Evolutionary conservation across 2,888 invertebrate genomes (phyloP), one percentile per base, ranked within the genome.

Genomic region (Melanotus villosus): DNA sequence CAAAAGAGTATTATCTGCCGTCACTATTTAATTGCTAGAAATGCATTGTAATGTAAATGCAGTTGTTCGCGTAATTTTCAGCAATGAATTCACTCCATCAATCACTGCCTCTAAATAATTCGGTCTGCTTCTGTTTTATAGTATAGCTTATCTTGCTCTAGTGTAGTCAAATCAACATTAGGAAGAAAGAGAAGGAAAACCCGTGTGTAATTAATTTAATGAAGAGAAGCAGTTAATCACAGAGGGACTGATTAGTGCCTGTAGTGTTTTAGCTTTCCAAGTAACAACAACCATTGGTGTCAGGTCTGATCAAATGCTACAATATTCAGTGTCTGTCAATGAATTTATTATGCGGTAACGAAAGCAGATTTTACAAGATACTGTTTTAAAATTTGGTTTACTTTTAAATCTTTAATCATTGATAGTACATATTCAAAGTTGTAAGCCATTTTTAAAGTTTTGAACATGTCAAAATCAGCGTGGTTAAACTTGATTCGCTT

Each of bases 1-100:
- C 56, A 38, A 56, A 56, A 34, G 56, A 38, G 36, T 38, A 56
- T 56, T 56, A 56, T 23, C 56, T 21, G 36, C 19, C n/a, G 56
- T 6, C 23, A 18, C 36, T 36, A 56, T 19, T 36, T 56, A 36
- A 56, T 56, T 56, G 56, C 56, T 47, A 1, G 47, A n/a, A 41
- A 36, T 26, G 63, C 43, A 75, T 75, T 75, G 68, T 72, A 43
- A 75, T 75, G 75, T 68, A 75, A 75, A 74, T 74, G 67, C 65
- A 64, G 36, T n/a, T n/a, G n/a, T 41, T 58, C 60, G 56, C 65
- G 70, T 70, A 72, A 73, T 73, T 73, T 59, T 57, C 58, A 64
- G 66, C 65, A 65, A 54, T 52, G 70, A 64, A 63, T 68, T 60
- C 71, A 54, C 70, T 67, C 70, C 75, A 75, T 75, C 75, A 73